phyloP scores from a whole-genome alignment of 2,888 invertebrate genomes.

The Megalurothrips usitatus region DNA sequence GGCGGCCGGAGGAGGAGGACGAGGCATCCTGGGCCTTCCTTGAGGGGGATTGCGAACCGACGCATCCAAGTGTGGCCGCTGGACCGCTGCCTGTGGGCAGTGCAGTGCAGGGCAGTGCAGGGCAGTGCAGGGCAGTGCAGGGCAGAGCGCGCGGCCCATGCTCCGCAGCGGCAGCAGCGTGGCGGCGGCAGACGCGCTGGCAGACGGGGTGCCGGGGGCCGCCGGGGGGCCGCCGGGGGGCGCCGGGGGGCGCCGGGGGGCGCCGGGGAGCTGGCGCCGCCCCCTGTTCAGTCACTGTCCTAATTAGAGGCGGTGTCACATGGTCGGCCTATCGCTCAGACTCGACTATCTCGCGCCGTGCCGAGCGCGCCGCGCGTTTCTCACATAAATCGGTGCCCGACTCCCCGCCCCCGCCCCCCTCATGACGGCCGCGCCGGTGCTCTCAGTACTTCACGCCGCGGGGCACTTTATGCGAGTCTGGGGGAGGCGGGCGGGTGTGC shows the following conservation, averaged over 20 bases:
- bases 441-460: background rate
- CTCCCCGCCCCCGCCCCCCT: too few relatives aligned
- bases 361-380: constrained; percentile 35
- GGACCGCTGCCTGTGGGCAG: too few relatives aligned
- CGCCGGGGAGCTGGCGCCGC: constrained; percentile 46
- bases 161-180: constrained; percentile 53
- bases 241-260: constrained; percentile 45
- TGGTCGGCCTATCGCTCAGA: constrained; percentile 14
- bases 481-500: background rate
- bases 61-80: too few relatives aligned
- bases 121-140: too few relatives aligned
- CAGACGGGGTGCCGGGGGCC: constrained; percentile 49
- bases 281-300: constrained; percentile 46
- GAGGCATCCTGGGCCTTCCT: too few relatives aligned
- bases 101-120: too few relatives aligned
- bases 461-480: background rate
- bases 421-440: too few relatives aligned
- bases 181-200: constrained; percentile 45
- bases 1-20: too few relatives aligned
- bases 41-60: too few relatives aligned
- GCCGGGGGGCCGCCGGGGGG: constrained; percentile 51
- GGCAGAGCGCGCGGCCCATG: constrained; percentile 43
- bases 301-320: background rate
- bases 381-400: background rate
- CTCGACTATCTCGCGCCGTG: background rate